Conservation (phyloP, 30 jellyfish, hydroid and myxozoan genomes). For the Haliclystus octoradiatus region DNA sequence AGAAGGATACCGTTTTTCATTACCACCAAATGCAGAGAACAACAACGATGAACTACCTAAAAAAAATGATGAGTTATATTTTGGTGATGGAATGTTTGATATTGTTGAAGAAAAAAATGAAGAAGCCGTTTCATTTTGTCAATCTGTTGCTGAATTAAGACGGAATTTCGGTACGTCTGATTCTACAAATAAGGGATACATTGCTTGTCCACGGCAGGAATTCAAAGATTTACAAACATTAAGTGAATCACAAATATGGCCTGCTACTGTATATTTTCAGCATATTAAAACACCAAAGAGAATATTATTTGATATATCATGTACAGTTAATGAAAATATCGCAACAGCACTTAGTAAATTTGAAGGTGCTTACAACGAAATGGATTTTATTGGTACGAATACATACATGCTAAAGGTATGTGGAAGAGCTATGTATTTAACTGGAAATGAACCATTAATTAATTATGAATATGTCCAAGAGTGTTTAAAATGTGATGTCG, state of each 20-base stretch:
- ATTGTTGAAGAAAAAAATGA: conserved; percentile 83
- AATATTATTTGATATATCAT: conserved; percentile 24
- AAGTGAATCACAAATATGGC: conserved; percentile 10
- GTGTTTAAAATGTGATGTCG: conserved; percentile 36
- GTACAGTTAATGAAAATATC: conserved; percentile 43
- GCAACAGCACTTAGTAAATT: conserved; percentile 24
- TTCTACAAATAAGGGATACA: conserved; percentile 64
- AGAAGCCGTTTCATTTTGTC: conserved; percentile 69
- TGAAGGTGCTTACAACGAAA: conserved; percentile 20
- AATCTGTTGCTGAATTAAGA: conserved; percentile 53
- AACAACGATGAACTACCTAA: neutral
- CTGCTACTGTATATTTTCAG: conserved; percentile 24
- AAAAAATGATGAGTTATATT: conserved; percentile 26
- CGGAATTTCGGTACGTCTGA: conserved; percentile 4
- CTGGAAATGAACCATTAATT: conserved; percentile 51
- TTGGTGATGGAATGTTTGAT: conserved; percentile 75
- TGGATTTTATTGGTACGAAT: conserved; percentile 55
- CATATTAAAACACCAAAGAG: conserved; percentile 7
- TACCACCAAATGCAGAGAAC: conserved; percentile 9
- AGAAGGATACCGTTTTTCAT: conserved; percentile 17
- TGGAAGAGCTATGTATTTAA: conserved; percentile 63
- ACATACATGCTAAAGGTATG: conserved; percentile 53
- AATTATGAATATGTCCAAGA: conserved; percentile 62
- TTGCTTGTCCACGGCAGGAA: conserved; percentile 20
- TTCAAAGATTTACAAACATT: conserved; percentile 10